These are phyloP conservation scores for Salpingus planirostris DNA, from an alignment of 2,888 invertebrate genomes.

Conservation along the genomic window DNA sequence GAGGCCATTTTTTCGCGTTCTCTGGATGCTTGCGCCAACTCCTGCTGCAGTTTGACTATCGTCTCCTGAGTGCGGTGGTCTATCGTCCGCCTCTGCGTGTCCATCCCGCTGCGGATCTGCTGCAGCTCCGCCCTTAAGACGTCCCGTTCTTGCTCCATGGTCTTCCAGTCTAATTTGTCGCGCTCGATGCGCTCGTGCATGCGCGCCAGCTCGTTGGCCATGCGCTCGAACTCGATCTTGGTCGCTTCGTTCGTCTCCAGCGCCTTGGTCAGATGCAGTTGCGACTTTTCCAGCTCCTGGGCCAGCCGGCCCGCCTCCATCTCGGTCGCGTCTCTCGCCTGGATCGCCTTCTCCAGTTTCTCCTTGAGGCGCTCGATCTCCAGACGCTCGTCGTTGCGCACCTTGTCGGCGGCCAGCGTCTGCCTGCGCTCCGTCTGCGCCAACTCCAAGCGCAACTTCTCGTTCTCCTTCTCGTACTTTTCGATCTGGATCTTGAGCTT, in stretches of 20 bases:
- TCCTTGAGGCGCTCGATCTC: conserved; percentile 80
- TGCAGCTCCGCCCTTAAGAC: conserved; percentile 60
- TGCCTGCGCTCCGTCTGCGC: conserved; percentile 54
- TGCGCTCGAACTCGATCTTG: conserved; percentile 75
- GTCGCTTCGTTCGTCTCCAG: conserved; percentile 76
- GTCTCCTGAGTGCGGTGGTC: conserved; percentile 67
- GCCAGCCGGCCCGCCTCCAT: conserved; percentile 76
- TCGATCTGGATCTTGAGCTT: conserved; percentile 67
- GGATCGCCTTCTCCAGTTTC: conserved; percentile 76
- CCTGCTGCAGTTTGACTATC: conserved; percentile 62
- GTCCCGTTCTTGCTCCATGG: conserved; percentile 66
- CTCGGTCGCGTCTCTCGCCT: conserved; percentile 74
- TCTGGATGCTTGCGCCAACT: conserved; percentile 59
- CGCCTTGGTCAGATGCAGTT: conserved; percentile 73
- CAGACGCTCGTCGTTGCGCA: conserved; percentile 58
- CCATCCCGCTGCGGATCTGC: conserved; percentile 54
- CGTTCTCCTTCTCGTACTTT: conserved; percentile 66
- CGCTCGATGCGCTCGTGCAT: conserved; percentile 74
- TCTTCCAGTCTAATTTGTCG: conserved; percentile 59
- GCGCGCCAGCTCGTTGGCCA: conserved; percentile 71
- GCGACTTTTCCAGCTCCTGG: conserved; percentile 79
- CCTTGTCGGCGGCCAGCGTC: conserved; percentile 54
- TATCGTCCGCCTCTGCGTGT: conserved; percentile 55
- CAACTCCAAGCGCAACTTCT: conserved; percentile 62
- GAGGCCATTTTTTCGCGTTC: conserved; percentile 72